Percentiles rank a stretch among this genome's conserved stretches.
phyloP scores from a whole-genome alignment of 2,888 invertebrate species.

The Drosophila prolongata region DNA sequence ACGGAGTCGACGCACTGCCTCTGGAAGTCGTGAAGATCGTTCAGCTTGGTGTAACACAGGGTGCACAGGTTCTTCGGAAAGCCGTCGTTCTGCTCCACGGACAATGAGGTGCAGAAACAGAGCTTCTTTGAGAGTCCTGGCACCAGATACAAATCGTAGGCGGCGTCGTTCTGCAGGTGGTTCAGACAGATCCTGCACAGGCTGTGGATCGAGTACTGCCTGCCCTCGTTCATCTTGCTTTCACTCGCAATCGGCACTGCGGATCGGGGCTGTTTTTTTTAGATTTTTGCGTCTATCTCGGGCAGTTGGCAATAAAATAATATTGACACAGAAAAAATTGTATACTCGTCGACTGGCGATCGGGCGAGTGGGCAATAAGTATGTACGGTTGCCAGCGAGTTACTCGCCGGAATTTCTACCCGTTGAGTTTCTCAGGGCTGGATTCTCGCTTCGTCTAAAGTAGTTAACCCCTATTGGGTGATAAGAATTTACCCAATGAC shows the following conservation, averaged over 20 bases:
- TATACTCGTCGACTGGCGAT: constrained; percentile 65
- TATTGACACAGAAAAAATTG: constrained; percentile 78
- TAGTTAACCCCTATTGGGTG: constrained; percentile 3
- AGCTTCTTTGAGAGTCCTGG: constrained; percentile 81
- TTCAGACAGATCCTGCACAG: constrained; percentile 82
- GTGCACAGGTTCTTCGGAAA: constrained; percentile 81
- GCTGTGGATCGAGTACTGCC: constrained; percentile 71
- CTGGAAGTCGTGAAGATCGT: constrained; percentile 81
- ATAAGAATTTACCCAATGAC: neutral
- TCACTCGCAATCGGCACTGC: constrained; percentile 15
- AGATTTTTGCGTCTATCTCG: constrained; percentile 34
- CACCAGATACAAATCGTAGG: constrained; percentile 78
- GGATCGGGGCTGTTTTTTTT: constrained; percentile 15
- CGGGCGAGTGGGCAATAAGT: constrained; percentile 61
- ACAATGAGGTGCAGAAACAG: constrained; percentile 79
- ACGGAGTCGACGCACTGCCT: constrained; percentile 79
- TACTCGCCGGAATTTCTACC: neutral
- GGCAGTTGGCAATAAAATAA: constrained; percentile 65
- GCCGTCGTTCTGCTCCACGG: constrained; percentile 81
- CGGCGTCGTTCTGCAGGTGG: constrained; percentile 71
- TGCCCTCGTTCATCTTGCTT: constrained; percentile 68
- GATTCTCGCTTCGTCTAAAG: neutral
- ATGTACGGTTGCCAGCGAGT: constrained; percentile 28
- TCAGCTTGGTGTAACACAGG: constrained; percentile 76
- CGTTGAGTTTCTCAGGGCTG: constrained; percentile 1